Evolutionary conservation across 2,797 vertebrate genomes (phyloP).

Genomic region (Coreius guichenoti): DNA sequence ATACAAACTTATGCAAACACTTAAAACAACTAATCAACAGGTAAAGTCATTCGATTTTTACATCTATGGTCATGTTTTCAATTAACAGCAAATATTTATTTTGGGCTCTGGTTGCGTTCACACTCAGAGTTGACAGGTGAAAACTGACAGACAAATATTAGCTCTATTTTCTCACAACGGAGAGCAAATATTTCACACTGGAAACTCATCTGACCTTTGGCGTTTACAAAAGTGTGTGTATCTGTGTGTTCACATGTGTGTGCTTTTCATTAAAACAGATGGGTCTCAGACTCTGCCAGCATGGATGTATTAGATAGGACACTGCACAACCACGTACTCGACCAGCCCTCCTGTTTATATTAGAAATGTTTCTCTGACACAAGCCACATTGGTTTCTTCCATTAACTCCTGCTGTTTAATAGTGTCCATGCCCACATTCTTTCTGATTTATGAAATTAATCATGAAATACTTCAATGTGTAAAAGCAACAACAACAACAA

Average conservation of each 20-base stretch:
- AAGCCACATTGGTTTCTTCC: background rate
- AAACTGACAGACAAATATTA: constrained; percentile 39
- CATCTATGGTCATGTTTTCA: constrained; percentile 15
- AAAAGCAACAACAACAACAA: constrained; percentile 7
- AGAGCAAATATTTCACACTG: constrained; percentile 41
- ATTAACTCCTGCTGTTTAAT: constrained; percentile 22
- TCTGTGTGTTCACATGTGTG: constrained; percentile 21
- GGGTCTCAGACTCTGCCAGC: background rate
- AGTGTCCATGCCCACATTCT: background rate
- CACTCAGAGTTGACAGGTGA: constrained; percentile 22
- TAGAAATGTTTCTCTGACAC: background rate
- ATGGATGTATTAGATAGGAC: background rate
- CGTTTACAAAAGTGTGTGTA: constrained; percentile 20
- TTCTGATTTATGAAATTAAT: constrained; percentile 18
- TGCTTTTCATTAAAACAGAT: constrained; percentile 43
- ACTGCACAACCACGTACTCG: background rate
- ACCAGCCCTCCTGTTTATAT: constrained; percentile 1
- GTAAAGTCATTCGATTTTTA: background rate
- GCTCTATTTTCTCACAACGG: constrained; percentile 19
- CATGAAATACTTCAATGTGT: constrained; percentile 19
- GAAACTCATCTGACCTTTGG: constrained; percentile 39
- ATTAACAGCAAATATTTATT: constrained; percentile 15
- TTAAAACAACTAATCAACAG: background rate
- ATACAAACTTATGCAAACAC: background rate
- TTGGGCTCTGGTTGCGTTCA: background rate